Percentiles rank a stretch among this genome's conserved stretches.
Conservation (phyloP, 2,797 vertebrate species). For the Chlorospingus semifuscus region DNA sequence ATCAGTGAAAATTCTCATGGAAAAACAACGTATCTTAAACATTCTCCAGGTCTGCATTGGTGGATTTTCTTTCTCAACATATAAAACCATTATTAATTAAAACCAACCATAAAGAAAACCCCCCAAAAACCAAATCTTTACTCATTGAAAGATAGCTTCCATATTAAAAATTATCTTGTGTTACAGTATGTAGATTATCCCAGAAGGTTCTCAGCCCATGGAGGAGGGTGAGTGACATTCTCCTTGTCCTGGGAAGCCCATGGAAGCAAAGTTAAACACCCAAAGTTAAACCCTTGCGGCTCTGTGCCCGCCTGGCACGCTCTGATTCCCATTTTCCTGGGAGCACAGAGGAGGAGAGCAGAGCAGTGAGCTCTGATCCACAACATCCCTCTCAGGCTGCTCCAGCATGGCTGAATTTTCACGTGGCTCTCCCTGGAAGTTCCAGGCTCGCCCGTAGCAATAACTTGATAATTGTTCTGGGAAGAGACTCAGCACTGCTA, state of each 20-base stretch:
- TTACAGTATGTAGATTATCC: neutral
- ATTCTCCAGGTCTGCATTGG: neutral
- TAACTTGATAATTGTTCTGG: slow-evolving; percentile 54
- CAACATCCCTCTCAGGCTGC: neutral
- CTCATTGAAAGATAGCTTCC: neutral
- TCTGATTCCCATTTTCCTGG: neutral
- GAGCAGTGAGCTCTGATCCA: neutral
- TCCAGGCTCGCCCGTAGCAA: neutral
- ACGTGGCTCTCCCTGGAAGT: neutral
- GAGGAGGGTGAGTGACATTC: neutral
- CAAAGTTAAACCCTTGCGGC: neutral
- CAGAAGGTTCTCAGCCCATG: neutral
- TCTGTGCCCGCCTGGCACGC: accelerated
- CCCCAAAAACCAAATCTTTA: neutral
- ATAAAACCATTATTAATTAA: slow-evolving; percentile 23
- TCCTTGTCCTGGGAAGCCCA: neutral
- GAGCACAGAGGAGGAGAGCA: neutral
- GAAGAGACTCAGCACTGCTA: slow-evolving; percentile 58
- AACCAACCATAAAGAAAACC: neutral
- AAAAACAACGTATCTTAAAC: neutral
- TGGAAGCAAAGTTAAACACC: neutral
- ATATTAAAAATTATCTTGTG: neutral
- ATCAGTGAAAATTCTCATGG: neutral
- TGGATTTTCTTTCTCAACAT: neutral
- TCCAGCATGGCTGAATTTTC: neutral